A percentile compares a stretch with the other conserved stretches of the same genome.
Conservation (phyloP, 2,113 vertebrate genomes). For the Aptenodytes forsteri region DNA sequence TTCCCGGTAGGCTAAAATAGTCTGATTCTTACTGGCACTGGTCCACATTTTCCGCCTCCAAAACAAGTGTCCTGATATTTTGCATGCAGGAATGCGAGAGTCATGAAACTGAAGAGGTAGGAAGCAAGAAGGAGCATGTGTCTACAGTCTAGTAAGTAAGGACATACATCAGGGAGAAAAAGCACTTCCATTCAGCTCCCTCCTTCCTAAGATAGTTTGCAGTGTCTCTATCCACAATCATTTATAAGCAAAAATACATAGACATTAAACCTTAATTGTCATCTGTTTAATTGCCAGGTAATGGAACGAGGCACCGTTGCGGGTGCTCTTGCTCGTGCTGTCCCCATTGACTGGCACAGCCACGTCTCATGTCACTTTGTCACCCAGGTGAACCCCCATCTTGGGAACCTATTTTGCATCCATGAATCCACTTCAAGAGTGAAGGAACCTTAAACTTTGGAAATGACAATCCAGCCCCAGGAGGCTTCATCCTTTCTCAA, state of each 20-base stretch:
- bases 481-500: neutral
- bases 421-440: neutral
- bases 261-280: neutral
- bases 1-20: neutral
- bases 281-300: neutral
- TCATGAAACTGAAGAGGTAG: neutral
- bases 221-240: neutral
- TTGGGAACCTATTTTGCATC: neutral
- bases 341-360: neutral
- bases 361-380: neutral
- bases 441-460: neutral
- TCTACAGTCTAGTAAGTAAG: neutral
- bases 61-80: neutral
- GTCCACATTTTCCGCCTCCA: neutral
- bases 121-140: neutral
- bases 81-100: neutral
- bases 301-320: fast-evolving
- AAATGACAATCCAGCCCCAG: neutral
- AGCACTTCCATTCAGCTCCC: neutral
- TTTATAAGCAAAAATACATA: neutral
- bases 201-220: neutral
- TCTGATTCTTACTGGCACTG: neutral
- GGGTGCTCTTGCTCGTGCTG: neutral
- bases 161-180: neutral
- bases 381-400: neutral